phyloP scores from a whole-genome alignment of 2,113 vertebrate genomes.

The Zootoca vivipara region DNA sequence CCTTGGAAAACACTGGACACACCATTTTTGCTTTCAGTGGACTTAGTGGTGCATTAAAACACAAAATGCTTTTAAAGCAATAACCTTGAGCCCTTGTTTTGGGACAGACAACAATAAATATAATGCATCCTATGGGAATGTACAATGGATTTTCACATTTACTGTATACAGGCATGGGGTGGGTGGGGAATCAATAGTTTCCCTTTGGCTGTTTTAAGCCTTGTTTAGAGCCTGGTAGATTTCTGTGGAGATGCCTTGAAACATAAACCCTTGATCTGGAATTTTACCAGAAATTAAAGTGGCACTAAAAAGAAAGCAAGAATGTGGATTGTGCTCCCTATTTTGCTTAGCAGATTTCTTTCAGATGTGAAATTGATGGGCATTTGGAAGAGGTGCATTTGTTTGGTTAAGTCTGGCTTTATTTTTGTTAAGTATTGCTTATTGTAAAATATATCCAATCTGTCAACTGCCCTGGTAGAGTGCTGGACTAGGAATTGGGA shows the following conservation, averaged over 20 bases:
- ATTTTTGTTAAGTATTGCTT: constrained; percentile 55
- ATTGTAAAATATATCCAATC: constrained; percentile 55
- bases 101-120: constrained; percentile 85
- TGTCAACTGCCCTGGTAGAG: constrained; percentile 23
- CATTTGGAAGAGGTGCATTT: constrained; percentile 26
- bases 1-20: constrained; percentile 24
- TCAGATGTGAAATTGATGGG: constrained; percentile 57
- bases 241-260: constrained; percentile 81
- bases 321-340: constrained; percentile 50
- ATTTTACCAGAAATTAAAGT: constrained; percentile 73
- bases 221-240: constrained; percentile 72
- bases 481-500: too few relatives aligned
- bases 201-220: constrained; percentile 75
- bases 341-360: constrained; percentile 61
- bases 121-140: constrained; percentile 80
- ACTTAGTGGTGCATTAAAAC: constrained; percentile 53
- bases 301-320: constrained; percentile 67
- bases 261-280: constrained; percentile 74
- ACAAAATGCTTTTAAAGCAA: constrained; percentile 77
- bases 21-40: constrained; percentile 21
- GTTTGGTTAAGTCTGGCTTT: background rate
- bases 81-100: constrained; percentile 85
- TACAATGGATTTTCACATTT: constrained; percentile 82
- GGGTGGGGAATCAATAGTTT: constrained; percentile 81
- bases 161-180: constrained; percentile 64